These are phyloP conservation scores for Drosophila lacteicornis DNA, from an alignment of 1,140 invertebrate species.

Conservation along the genomic window DNA sequence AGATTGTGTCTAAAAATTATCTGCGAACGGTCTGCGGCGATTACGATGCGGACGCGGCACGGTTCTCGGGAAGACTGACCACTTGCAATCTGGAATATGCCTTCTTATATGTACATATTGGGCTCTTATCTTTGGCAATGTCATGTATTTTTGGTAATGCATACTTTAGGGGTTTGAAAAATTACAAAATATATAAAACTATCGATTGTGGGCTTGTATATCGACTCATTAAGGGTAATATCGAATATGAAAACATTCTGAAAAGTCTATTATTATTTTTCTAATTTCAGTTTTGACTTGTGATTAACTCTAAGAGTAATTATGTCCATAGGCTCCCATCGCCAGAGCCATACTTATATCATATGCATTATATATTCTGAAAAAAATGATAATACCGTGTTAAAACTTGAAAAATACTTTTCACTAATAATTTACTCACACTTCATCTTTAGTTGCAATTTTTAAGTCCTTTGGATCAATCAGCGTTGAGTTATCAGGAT, in stretches of 20 bases:
- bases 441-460: conserved; percentile 71
- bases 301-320: background rate
- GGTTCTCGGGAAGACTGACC: conserved; percentile 55
- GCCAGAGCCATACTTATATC: conserved; percentile 32
- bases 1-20: conserved; percentile 11
- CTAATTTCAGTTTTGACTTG: background rate
- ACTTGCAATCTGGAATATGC: conserved; percentile 2
- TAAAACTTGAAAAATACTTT: background rate
- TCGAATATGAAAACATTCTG: no score
- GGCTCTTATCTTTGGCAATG: background rate
- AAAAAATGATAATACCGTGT: background rate
- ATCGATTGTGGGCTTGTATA: background rate
- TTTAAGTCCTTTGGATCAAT: conserved; percentile 85
- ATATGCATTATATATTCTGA: conserved; percentile 88
- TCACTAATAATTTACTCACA: conserved; percentile 38
- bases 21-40: background rate
- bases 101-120: background rate
- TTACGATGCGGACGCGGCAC: conserved; percentile 35
- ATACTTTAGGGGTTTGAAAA: conserved; percentile 15
- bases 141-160: background rate
- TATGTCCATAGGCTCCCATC: conserved; percentile 31
- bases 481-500: conserved; percentile 87
- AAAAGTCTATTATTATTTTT: background rate
- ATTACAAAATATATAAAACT: no score
- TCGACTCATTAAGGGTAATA: no score